Evolutionary conservation across 2,797 vertebrate genomes (phyloP).

Genomic region (Cottoperca gobio): DNA sequence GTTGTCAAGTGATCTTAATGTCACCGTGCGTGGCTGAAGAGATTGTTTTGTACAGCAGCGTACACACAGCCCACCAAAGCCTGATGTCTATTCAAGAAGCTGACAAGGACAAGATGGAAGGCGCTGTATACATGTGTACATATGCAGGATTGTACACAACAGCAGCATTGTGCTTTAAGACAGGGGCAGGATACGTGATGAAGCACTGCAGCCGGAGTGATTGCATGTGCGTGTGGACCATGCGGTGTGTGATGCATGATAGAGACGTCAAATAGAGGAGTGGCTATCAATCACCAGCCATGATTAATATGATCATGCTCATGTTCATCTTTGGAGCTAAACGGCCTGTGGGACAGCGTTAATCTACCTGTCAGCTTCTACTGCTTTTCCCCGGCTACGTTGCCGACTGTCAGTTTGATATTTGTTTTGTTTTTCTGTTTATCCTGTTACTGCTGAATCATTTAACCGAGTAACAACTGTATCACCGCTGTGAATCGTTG

Average conservation of each 20-base stretch:
- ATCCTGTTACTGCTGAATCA: constrained; percentile 76
- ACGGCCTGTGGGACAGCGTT: constrained; percentile 61
- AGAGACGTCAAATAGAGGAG: constrained; percentile 51
- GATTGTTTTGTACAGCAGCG: constrained; percentile 55
- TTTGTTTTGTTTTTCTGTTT: constrained; percentile 74
- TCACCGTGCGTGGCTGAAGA: constrained; percentile 62
- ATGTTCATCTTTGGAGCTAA: constrained; percentile 53
- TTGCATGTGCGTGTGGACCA: background rate
- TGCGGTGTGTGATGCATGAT: constrained; percentile 45
- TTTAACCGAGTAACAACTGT: constrained; percentile 76
- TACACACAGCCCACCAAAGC: constrained; percentile 35
- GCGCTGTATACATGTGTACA: background rate
- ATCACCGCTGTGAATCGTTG: constrained; percentile 55
- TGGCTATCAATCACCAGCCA: constrained; percentile 68
- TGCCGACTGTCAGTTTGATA: constrained; percentile 53
- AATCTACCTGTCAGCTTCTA: constrained; percentile 68
- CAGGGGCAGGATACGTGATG: constrained; percentile 14
- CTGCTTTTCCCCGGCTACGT: constrained; percentile 26
- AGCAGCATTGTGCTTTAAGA: constrained; percentile 27
- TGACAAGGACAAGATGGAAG: constrained; percentile 67
- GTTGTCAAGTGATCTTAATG: constrained; percentile 75
- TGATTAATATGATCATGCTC: constrained; percentile 71
- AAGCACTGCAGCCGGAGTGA: constrained; percentile 7
- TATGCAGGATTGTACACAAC: constrained; percentile 46
- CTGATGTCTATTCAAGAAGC: constrained; percentile 59